Conservation (phyloP, 2,113 vertebrate species). For the Synodontis membranacea region DNA sequence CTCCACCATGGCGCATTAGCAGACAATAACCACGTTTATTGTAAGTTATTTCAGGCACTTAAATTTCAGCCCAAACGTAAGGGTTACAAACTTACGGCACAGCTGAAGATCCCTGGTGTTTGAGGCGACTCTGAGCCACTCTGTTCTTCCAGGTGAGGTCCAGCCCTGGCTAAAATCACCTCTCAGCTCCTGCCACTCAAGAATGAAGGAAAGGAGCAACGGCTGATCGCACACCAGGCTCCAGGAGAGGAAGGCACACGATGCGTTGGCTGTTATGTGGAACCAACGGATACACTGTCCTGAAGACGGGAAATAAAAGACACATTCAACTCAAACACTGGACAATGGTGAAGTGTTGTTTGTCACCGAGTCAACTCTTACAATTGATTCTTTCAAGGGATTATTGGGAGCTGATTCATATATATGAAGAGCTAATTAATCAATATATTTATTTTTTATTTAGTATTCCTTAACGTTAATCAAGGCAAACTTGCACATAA, state of each 20-base stretch:
- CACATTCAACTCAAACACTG: not conserved
- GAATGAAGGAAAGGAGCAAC: constrained; percentile 73
- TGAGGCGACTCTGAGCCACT: constrained; percentile 80
- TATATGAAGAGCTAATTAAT: not conserved
- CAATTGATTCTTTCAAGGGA: not conserved
- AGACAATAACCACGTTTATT: too few relatives aligned
- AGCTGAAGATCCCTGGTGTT: constrained; percentile 67
- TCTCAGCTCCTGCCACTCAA: constrained; percentile 82
- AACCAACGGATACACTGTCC: constrained; percentile 76
- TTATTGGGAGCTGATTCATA: not conserved
- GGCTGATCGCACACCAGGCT: constrained; percentile 64
- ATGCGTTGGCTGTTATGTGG: constrained; percentile 78
- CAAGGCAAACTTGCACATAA: too few relatives aligned
- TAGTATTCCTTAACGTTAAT: too few relatives aligned
- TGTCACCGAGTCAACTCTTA: not conserved
- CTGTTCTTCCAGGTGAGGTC: constrained; percentile 59
- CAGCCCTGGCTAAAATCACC: constrained; percentile 42
- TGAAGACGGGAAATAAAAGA: constrained; percentile 57
- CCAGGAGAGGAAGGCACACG: constrained; percentile 83
- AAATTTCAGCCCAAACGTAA: not conserved
- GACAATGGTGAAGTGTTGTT: not conserved
- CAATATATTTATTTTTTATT: too few relatives aligned
- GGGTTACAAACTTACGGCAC: constrained; percentile 55
- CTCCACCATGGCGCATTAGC: not conserved
- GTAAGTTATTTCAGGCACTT: not conserved